Evolutionary conservation across 2,113 vertebrate genomes (phyloP).

Genomic region (Leptodactylus fuscus): DNA sequence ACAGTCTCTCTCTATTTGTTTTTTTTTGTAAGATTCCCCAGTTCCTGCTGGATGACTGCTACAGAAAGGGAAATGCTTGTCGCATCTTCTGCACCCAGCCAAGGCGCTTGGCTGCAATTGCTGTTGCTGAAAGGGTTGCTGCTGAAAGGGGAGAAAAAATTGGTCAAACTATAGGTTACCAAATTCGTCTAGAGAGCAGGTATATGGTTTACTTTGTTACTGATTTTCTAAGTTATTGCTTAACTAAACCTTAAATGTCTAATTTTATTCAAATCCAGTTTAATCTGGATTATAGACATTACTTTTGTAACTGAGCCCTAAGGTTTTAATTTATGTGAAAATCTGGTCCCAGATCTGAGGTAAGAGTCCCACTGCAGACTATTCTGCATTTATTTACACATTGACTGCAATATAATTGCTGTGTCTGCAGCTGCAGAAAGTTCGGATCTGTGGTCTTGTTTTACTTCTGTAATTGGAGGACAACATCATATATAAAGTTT

Average conservation of each 20-base stretch:
- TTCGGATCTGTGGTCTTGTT: background rate
- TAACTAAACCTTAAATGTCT: too few relatives aligned
- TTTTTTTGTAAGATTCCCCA: constrained; percentile 85
- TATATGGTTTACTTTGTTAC: constrained; percentile 63
- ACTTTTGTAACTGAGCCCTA: background rate
- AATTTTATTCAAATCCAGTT: too few relatives aligned
- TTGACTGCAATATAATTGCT: too few relatives aligned
- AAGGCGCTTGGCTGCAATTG: constrained; percentile 86
- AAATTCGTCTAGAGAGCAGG: constrained; percentile 96
- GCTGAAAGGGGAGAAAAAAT: constrained; percentile 90
- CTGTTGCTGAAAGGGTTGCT: constrained; percentile 94
- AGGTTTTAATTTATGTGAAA: background rate
- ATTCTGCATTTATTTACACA: too few relatives aligned
- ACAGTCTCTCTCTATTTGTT: too few relatives aligned
- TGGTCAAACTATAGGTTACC: constrained; percentile 92
- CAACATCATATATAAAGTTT: background rate
- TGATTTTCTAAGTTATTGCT: background rate
- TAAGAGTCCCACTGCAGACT: too few relatives aligned
- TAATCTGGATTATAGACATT: background rate
- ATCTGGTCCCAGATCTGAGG: too few relatives aligned
- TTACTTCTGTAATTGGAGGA: background rate
- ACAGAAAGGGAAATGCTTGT: constrained; percentile 80
- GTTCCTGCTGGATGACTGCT: constrained; percentile 91
- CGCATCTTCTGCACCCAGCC: constrained; percentile 96
- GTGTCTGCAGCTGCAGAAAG: too few relatives aligned